Evolutionary conservation across 2,888 invertebrate genomes (phyloP).

Genomic region (Chrysolina haemoptera): DNA sequence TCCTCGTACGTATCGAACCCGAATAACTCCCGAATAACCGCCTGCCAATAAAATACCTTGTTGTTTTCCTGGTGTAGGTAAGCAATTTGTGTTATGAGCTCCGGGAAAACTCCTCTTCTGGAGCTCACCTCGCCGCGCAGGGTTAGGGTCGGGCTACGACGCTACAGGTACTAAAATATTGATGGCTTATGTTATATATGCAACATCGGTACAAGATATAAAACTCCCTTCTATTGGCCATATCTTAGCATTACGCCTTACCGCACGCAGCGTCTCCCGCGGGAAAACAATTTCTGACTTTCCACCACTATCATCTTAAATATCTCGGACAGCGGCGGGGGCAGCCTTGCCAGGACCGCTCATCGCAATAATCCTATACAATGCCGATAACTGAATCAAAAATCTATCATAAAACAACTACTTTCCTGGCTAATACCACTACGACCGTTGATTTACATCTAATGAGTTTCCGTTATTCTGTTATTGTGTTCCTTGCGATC

Average conservation of each 20-base stretch:
- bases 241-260: conserved; percentile 69
- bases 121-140: conserved; percentile 7
- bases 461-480: no score
- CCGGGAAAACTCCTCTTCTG: conserved; percentile 13
- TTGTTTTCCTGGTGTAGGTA: conserved; percentile 40
- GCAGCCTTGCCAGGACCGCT: no score
- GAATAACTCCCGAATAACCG: not conserved
- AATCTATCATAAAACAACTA: no score
- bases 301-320: conserved; percentile 43
- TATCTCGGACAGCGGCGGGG: not conserved
- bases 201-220: conserved; percentile 71
- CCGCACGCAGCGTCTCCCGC: conserved; percentile 65
- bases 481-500: no score
- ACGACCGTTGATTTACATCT: no score
- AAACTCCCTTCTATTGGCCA: conserved; percentile 71
- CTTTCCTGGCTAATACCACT: no score
- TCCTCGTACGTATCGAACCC: not conserved
- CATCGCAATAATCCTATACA: no score
- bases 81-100: conserved; percentile 57
- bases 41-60: conserved; percentile 37
- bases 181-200: conserved; percentile 70
- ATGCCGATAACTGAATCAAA: no score
- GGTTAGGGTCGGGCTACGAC: conserved; percentile 23
- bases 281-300: conserved; percentile 69
- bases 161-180: conserved; percentile 69